phyloP scores from a whole-genome alignment of 1,140 invertebrate genomes.

The Leptinotarsa lineolata region DNA sequence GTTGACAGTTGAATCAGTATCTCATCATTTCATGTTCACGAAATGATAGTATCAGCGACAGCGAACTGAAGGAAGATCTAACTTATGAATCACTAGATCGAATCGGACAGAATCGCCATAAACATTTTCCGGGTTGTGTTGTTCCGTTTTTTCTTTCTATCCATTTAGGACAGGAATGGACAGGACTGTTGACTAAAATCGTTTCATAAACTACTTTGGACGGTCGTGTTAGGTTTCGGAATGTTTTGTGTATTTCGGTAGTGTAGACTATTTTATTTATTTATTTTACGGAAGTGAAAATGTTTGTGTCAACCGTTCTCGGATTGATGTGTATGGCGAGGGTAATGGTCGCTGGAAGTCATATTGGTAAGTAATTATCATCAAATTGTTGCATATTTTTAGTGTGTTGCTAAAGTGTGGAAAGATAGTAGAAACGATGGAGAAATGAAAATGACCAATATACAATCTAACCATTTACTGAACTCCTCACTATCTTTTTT shows the following conservation, averaged over 20 bases:
- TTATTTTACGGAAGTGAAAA: conserved; percentile 24
- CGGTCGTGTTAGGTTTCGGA: conserved; percentile 23
- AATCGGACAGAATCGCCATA: not conserved
- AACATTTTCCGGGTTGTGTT: conserved; percentile 2
- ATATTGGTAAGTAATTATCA: conserved; percentile 32
- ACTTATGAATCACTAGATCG: not conserved
- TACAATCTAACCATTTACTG: no score
- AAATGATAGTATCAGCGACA: not conserved
- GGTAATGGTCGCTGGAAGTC: conserved; percentile 8
- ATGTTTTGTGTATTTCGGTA: conserved; percentile 36
- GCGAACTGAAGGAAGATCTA: not conserved
- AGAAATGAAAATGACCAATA: no score
- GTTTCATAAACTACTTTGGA: not conserved
- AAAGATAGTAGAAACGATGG: no score
- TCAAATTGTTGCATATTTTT: no score
- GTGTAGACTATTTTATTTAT: conserved; percentile 26
- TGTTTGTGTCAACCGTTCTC: conserved; percentile 31
- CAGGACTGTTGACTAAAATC: conserved; percentile 7
- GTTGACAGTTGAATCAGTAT: not conserved
- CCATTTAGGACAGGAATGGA: not conserved
- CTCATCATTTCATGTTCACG: not conserved
- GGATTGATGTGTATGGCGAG: conserved; percentile 27
- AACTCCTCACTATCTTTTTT: no score
- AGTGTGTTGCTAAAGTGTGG: no score
- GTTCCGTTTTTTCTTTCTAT: not conserved